Evolutionary conservation across 2,888 invertebrate genomes (phyloP), one percentile per base, ranked within the genome.

Genomic region (Drosophila mulleri): DNA sequence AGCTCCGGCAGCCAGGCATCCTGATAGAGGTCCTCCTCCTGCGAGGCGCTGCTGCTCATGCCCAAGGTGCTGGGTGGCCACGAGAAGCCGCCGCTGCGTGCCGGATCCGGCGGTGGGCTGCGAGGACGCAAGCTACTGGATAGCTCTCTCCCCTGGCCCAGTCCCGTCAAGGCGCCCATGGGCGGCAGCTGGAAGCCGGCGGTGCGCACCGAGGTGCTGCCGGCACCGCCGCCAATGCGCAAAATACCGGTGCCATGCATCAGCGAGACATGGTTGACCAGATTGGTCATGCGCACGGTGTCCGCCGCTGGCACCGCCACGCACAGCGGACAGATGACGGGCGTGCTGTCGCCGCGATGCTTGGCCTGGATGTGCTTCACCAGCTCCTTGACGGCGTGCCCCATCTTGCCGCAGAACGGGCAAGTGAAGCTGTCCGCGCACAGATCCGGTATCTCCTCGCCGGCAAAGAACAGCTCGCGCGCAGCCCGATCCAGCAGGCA

Each of bases 341-440:
- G 12, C 0, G 65, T 68, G 9, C 0, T 20, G 16, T 72, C 64
- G 12, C 14, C 14, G 8, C 26, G 29, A 35, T 89, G 84, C 20
- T 45, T 16, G 0, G 16, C 1, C 29, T 50, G 56, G 9, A 74
- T 58, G 5, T 67, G 67, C 23, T 32, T 12, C 18, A 67, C 37
- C 23, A 67, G 29, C 42, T 59, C 18, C 59, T 67, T 32, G 16
- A 3, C 5, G 9, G 42, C 11, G 16, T 50, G 18, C 0, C 42
- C 44, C 68, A 44, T 58, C 14, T 37, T 11, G 58, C 68, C 67
- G 32, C 67, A 67, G 37, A 50, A 32, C 12, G 67, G 50, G 23
- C 67, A 63, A 61, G 88, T 87, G 53, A 83, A 84, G 61, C 83
- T 83, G 3, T 79, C 79, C 7, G 89, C 82, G 11, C 67, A 68